Percentiles rank a stretch among this genome's conserved stretches.
phyloP scores from a whole-genome alignment of 2,113 vertebrate species.

The Eupsittula cactorum region DNA sequence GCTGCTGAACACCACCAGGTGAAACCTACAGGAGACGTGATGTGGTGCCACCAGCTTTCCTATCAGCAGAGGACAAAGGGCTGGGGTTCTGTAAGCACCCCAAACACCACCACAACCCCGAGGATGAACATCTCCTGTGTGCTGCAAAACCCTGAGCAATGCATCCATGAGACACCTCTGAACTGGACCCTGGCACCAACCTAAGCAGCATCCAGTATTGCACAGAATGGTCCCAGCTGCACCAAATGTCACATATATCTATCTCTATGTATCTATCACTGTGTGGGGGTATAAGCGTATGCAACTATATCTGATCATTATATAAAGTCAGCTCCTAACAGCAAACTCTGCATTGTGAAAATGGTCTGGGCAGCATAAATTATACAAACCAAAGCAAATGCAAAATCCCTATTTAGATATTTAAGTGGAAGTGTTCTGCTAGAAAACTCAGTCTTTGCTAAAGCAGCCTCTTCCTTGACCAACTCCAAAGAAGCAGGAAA shows the following conservation, averaged over 20 bases:
- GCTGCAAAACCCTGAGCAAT: not conserved
- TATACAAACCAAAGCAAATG: not conserved
- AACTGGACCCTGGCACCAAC: not conserved
- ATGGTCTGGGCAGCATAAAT: not conserved
- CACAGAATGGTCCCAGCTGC: not conserved
- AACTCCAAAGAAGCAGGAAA: not conserved
- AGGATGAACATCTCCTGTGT: not conserved
- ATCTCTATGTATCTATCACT: accelerated
- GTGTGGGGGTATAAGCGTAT: not conserved
- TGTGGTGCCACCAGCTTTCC: not conserved
- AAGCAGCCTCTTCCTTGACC: not conserved
- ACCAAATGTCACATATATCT: not conserved
- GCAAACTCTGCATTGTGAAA: not conserved
- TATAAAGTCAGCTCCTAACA: not conserved
- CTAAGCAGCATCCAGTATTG: not conserved
- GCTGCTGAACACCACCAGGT: accelerated
- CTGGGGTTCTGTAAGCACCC: not conserved
- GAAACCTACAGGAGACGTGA: not conserved
- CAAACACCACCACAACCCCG: accelerated
- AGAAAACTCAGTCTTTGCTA: not conserved
- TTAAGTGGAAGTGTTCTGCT: not conserved
- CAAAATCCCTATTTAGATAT: not conserved
- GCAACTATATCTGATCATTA: not conserved
- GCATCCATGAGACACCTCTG: not conserved
- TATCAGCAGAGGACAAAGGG: not conserved